Conservation (phyloP, 1,140 invertebrate species). For the Ylistrum balloti region DNA sequence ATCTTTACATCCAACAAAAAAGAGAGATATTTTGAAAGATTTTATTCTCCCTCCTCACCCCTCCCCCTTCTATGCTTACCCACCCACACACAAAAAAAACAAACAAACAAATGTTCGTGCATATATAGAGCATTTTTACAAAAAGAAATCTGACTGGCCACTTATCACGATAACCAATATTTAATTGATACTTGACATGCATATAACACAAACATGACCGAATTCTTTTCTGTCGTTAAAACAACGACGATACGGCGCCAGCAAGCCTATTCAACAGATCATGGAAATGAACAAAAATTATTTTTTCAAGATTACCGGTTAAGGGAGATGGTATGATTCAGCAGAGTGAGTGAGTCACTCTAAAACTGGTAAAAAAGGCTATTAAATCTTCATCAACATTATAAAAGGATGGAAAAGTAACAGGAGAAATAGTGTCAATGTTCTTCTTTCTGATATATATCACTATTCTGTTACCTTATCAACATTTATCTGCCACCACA, state of each 20-base stretch:
- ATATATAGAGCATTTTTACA: too few relatives aligned
- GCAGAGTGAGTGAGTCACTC: not conserved
- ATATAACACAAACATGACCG: constrained; percentile 11
- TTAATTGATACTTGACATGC: constrained; percentile 22
- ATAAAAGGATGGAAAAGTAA: not conserved
- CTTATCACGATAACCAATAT: not conserved
- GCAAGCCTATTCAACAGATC: constrained; percentile 25
- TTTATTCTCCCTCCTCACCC: too few relatives aligned
- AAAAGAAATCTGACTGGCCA: not conserved
- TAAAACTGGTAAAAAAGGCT: not conserved
- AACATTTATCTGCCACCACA: not conserved
- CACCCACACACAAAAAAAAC: too few relatives aligned
- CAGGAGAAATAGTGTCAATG: constrained; percentile 12
- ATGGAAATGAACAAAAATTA: constrained; percentile 30
- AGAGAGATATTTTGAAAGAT: too few relatives aligned
- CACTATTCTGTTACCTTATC: not conserved
- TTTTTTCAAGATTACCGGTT: constrained; percentile 29
- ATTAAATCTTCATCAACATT: constrained; percentile 40
- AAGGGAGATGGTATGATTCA: not conserved
- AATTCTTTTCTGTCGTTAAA: constrained; percentile 1
- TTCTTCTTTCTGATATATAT: not conserved
- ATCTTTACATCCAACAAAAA: too few relatives aligned
- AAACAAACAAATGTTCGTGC: too few relatives aligned
- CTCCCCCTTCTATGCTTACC: too few relatives aligned
- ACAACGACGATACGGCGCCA: not conserved